These are phyloP conservation scores for Ochropleura leucogaster DNA, from an alignment of 2,888 invertebrate species.

Conservation along the genomic window DNA sequence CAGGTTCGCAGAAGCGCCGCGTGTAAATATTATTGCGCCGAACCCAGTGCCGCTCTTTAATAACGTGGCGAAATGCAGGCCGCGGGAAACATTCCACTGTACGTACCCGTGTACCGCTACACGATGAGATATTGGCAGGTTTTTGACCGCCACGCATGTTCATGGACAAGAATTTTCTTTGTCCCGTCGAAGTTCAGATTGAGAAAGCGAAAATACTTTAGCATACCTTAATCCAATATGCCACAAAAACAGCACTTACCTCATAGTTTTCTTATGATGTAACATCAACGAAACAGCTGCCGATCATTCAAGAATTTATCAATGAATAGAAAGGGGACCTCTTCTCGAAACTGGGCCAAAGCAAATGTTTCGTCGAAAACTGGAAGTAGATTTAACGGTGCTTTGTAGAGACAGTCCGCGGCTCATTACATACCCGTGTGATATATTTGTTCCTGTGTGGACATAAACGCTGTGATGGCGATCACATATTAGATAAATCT, in stretches of 20 bases:
- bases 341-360: conserved; percentile 75
- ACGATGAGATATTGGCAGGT: conserved; percentile 76
- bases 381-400: conserved; percentile 79
- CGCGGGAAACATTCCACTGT: conserved; percentile 72
- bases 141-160: conserved; percentile 71
- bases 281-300: conserved; percentile 38
- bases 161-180: conserved; percentile 72
- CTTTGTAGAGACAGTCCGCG: conserved; percentile 69
- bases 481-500: conserved; percentile 50
- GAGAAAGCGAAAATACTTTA: conserved; percentile 59
- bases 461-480: conserved; percentile 59
- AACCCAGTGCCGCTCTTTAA: conserved; percentile 71
- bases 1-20: conserved; percentile 81
- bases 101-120: conserved; percentile 72
- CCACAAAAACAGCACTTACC: conserved; percentile 18
- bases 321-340: conserved; percentile 62
- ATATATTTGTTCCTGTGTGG: conserved; percentile 71
- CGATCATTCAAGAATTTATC: conserved; percentile 55
- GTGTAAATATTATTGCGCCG: conserved; percentile 81
- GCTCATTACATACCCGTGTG: conserved; percentile 57
- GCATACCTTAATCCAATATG: conserved; percentile 20
- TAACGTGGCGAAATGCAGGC: conserved; percentile 72
- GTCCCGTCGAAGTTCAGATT: conserved; percentile 69
- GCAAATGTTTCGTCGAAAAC: conserved; percentile 75
- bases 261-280: conserved; percentile 15